Evolutionary conservation across 2,888 invertebrate genomes (phyloP), one percentile per base, ranked within the genome.

Genomic region (Blera fallax): DNA sequence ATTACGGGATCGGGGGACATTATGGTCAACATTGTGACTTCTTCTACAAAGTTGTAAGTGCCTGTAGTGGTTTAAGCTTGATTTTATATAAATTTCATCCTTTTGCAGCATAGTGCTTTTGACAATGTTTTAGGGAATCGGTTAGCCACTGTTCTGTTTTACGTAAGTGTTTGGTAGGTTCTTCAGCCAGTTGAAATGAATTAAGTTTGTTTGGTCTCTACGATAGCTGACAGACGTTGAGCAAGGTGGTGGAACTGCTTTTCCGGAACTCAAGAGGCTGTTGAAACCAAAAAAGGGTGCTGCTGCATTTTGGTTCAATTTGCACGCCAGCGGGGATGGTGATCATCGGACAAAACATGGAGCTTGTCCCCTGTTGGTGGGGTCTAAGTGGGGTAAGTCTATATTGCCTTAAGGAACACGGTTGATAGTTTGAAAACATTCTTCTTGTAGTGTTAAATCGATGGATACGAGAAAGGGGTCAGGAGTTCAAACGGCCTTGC

Each of bases 191-290:
- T 10, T 32, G 4, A 16, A 2, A 18, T n/a, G 3, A n/a, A 10
- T 16, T 58, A 21, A 40, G 43, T 34, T 29, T 62, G 7, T 2
- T 11, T 11, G 10, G 2, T 14, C 14, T 14, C 65, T 16, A 58
- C 24, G 74, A 16, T 90, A 98, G 98, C 97, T 99, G 96, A 96
- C 96, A 77, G 98, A 99, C 90, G 99, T 99, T 21, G 95, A 96
- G 34, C 98, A 98, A 91, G 99, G 99, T 1, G 99, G 99, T 11
- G 98, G 97, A 6, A 99, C 99, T 0, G 99, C 98, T n/a, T 99
- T 99, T 93, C 98, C 98, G 0, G 94, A 95, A 87, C 93, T 99
- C n/a, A 96, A 0, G 93, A 94, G 89, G 96, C 96, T 93, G 95
- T 96, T 72, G 94, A 96, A 48, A 67, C 90, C 91, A 0, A 88